Evolutionary conservation across 2,113 vertebrate genomes (phyloP).

Genomic region (Diadophis punctatus): DNA sequence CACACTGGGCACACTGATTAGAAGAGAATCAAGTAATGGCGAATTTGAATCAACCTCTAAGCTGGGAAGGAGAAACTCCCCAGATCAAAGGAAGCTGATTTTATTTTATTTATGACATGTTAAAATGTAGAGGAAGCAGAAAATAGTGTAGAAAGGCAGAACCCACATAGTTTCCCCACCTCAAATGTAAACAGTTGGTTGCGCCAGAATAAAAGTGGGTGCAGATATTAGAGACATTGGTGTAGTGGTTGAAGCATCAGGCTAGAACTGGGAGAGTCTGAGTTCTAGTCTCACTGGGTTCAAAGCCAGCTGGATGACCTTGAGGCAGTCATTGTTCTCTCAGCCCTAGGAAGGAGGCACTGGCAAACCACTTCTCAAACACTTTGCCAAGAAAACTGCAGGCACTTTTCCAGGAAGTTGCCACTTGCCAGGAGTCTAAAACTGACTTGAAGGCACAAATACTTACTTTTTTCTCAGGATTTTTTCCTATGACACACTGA

Average conservation of each 20-base stretch:
- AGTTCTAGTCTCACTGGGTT: not conserved
- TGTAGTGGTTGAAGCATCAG: not conserved
- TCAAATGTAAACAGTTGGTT: not conserved
- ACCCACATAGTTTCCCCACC: not conserved
- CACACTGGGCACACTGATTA: not conserved
- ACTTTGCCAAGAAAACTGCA: not conserved
- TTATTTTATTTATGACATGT: not conserved
- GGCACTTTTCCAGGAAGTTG: not conserved
- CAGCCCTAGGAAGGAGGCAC: not conserved
- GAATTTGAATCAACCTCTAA: not conserved
- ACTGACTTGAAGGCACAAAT: not conserved
- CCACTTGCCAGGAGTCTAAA: not conserved
- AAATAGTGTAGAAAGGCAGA: not conserved
- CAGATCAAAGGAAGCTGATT: not conserved
- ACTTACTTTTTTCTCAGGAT: not conserved
- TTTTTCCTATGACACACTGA: not conserved
- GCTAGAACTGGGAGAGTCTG: not conserved
- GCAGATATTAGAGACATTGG: not conserved
- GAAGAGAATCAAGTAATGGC: not conserved
- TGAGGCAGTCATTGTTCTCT: not conserved
- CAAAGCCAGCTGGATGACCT: not conserved
- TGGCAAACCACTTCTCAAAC: not conserved
- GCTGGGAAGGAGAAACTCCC: not conserved
- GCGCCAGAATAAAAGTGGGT: not conserved
- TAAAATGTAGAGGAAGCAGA: not conserved